Conservation (phyloP, 2,113 vertebrate genomes). For the Xenopus laevis region DNA sequence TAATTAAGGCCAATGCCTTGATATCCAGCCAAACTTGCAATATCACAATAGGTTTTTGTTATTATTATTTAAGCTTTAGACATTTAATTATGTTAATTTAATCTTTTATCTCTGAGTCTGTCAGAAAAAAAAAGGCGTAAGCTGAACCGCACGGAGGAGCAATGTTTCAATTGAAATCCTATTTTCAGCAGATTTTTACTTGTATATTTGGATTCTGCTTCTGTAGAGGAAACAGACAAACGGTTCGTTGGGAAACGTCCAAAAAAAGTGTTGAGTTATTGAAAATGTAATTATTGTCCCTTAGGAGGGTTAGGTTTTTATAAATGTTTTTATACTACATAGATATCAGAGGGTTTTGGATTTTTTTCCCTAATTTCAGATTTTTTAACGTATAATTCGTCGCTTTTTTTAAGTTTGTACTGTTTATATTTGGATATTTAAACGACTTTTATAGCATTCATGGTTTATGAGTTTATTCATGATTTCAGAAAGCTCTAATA, state of each 20-base stretch:
- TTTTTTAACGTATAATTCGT: too few species aligned
- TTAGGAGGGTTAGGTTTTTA: too few species aligned
- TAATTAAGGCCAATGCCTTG: conserved; percentile 54
- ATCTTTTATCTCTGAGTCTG: conserved; percentile 56
- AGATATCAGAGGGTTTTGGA: too few species aligned
- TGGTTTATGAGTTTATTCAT: too few species aligned
- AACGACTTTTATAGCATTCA: too few species aligned
- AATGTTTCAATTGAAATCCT: background rate
- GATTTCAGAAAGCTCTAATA: too few species aligned
- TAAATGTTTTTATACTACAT: too few species aligned
- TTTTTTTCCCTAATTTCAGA: too few species aligned
- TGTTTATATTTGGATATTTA: too few species aligned
- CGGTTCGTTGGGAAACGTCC: background rate
- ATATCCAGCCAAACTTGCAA: conserved; percentile 55
- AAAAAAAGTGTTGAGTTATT: too few species aligned
- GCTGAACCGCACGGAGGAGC: conserved; percentile 3
- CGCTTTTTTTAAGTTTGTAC: too few species aligned
- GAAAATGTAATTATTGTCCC: too few species aligned
- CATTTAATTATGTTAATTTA: conserved; percentile 53
- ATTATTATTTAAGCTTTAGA: conserved; percentile 53
- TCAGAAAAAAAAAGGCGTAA: conserved; percentile 49
- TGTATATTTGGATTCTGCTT: background rate
- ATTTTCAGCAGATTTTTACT: background rate
- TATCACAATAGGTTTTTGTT: conserved; percentile 56
- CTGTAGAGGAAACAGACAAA: background rate